Percentiles rank a stretch among this genome's conserved stretches.
phyloP scores from a whole-genome alignment of 2,888 invertebrate species.

The Netelia melanura region DNA sequence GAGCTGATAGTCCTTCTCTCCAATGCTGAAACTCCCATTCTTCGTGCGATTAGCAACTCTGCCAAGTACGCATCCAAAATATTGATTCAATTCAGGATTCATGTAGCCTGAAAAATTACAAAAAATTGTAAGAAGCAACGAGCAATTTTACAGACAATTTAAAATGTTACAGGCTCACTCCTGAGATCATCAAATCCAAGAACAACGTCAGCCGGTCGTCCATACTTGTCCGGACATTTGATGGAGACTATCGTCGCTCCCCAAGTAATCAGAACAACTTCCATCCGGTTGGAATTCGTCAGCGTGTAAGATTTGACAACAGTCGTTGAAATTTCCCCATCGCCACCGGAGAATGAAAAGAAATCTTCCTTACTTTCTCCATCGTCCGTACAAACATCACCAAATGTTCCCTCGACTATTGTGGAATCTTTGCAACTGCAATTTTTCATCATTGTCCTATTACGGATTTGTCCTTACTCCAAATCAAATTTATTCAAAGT shows the following conservation, averaged over 20 bases:
- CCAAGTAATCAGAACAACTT: conserved; percentile 89
- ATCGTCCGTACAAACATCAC: conserved; percentile 73
- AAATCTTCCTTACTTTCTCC: conserved; percentile 33
- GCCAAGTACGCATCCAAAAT: conserved; percentile 94
- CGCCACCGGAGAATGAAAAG: conserved; percentile 47
- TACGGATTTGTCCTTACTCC: neutral
- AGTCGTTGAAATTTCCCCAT: conserved; percentile 41
- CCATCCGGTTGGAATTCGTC: conserved; percentile 88
- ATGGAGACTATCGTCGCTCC: conserved; percentile 93
- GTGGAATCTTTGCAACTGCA: conserved; percentile 75
- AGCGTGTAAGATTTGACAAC: conserved; percentile 86
- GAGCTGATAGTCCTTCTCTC: conserved; percentile 89
- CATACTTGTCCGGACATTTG: conserved; percentile 90
- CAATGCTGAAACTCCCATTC: conserved; percentile 89
- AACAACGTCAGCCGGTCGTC: conserved; percentile 90
- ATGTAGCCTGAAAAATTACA: conserved; percentile 87
- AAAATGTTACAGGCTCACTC: conserved; percentile 86
- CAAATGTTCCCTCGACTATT: conserved; percentile 78
- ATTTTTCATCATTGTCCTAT: conserved; percentile 48
- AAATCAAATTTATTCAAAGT: neutral
- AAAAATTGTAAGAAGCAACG: neutral
- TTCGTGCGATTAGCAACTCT: conserved; percentile 93
- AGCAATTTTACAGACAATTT: neutral
- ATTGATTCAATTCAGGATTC: conserved; percentile 88
- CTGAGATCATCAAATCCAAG: conserved; percentile 93